Conservation (phyloP, 1,140 invertebrate species). For the Pogonomyrmex californicus region DNA sequence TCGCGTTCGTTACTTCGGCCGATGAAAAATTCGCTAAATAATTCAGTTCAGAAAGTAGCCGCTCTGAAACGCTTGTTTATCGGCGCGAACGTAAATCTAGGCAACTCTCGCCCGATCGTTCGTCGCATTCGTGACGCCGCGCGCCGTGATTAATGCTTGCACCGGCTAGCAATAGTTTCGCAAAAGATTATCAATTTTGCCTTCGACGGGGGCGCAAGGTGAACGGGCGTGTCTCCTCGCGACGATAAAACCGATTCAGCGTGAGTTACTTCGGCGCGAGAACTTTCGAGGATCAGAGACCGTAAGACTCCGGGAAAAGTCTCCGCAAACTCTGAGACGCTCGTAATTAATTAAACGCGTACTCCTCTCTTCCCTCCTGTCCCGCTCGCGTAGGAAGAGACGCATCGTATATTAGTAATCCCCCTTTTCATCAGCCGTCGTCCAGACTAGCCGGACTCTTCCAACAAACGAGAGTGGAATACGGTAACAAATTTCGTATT, state of each 20-base stretch:
- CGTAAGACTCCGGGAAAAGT: conserved; percentile 46
- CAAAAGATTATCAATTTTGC: conserved; percentile 62
- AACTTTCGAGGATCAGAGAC: conserved; percentile 7
- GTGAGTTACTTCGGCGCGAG: conserved; percentile 35
- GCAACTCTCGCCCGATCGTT: neutral
- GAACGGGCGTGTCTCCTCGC: conserved; percentile 27
- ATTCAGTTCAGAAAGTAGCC: conserved; percentile 40
- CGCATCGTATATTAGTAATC: conserved; percentile 59
- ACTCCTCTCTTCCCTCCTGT: neutral
- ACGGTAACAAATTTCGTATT: conserved; percentile 37
- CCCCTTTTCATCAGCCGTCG: conserved; percentile 53
- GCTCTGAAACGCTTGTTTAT: conserved; percentile 49
- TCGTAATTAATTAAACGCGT: conserved; percentile 64
- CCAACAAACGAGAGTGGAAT: conserved; percentile 17
- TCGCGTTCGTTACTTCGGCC: conserved; percentile 44
- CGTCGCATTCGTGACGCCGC: conserved; percentile 10
- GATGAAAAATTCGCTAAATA: conserved; percentile 61
- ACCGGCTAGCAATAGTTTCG: conserved; percentile 47
- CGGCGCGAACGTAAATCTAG: conserved; percentile 24
- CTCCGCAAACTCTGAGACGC: conserved; percentile 54
- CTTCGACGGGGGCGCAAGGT: conserved; percentile 36
- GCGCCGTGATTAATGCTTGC: conserved; percentile 50
- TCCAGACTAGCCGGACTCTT: neutral
- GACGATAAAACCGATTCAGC: conserved; percentile 60
- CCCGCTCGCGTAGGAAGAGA: conserved; percentile 13